These are phyloP conservation scores for Ernsta delagoae DNA, from an alignment of 2,888 invertebrate genomes.

Conservation along the genomic window DNA sequence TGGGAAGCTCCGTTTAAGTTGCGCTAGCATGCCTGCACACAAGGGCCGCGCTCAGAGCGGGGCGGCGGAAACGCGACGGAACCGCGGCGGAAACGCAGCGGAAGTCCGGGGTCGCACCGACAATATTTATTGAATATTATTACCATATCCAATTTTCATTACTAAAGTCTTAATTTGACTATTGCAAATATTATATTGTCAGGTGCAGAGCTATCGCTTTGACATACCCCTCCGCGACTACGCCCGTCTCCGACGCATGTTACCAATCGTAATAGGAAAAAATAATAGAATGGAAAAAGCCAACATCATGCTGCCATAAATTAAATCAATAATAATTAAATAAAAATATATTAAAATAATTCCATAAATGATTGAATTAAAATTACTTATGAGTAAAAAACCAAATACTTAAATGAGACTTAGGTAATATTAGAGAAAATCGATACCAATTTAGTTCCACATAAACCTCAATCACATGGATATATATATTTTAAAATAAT, in stretches of 20 bases:
- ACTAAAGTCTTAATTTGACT: slow-evolving; percentile 6
- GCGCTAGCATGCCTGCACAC: slow-evolving; percentile 94
- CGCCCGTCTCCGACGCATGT: slow-evolving; percentile 58
- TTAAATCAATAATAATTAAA: slow-evolving; percentile 47
- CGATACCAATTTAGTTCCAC: too few species aligned
- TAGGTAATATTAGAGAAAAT: too few species aligned
- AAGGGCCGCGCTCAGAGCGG: slow-evolving; percentile 84
- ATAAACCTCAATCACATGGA: too few species aligned
- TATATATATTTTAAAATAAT: slow-evolving; percentile 36
- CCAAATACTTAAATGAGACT: slow-evolving; percentile 40
- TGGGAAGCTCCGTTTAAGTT: slow-evolving; percentile 95
- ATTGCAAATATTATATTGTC: slow-evolving; percentile 16
- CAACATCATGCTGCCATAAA: slow-evolving; percentile 72
- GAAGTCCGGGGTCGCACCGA: slow-evolving; percentile 31
- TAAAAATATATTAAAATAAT: slow-evolving; percentile 27
- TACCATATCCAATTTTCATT: slow-evolving; percentile 17
- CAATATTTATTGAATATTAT: slow-evolving; percentile 30
- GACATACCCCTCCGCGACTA: slow-evolving; percentile 43
- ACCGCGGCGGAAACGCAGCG: slow-evolving; percentile 37
- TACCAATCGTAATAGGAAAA: slow-evolving; percentile 63
- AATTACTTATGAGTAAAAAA: slow-evolving; percentile 34
- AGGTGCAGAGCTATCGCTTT: slow-evolving; percentile 25
- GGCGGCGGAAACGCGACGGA: slow-evolving; percentile 52
- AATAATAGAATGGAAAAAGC: slow-evolving; percentile 69
- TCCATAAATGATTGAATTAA: slow-evolving; percentile 26